Evolutionary conservation across 2,113 vertebrate species (phyloP), one percentile per base, ranked within the genome.

Genomic region (Sinocyclocheilus anophthalmus): DNA sequence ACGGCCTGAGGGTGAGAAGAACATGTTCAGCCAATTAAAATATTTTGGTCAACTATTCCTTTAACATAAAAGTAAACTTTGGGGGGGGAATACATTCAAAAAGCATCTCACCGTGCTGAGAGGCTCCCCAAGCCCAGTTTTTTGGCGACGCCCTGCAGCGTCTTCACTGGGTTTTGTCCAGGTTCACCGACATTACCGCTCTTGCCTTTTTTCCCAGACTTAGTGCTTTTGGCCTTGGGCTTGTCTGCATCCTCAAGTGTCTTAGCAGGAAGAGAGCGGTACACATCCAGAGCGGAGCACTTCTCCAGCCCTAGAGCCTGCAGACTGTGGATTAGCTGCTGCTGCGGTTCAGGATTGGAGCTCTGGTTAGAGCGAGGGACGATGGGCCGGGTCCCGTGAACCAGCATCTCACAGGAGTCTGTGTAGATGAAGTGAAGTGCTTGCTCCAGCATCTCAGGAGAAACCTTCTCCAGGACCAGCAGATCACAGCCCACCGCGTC

Each of bases 351-450:
- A 89, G 90, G 83, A 88, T 95, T 94, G 75, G 90, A 30, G 61
- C 30, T 94, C 84, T 0, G 91, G 37, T 53, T 89, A 93, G 89
- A 85, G 90, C 88, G 92, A 0, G 91, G 84, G 24, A 94, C 76
- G 91, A 90, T 96, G 30, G 96, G 97, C 88, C 91, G 95, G 80
- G 93, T 94, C 7, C 97, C 97, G 0, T 96, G 95, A 75, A 96
- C 95, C 89, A 99, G 91, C 91, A 99, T 94, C 89, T 99, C 96
- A 87, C 98, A 99, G 10, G 95, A 96, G 90, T 99, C 97, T 0
- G 96, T 97, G 90, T 99, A 99, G 87, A 99, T 95, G 93, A 97
- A 99, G 85, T 96, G 94, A 82, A 99, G 93, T 61, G 95, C 92
- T 30, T 97, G 95, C 6, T 96, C 95, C 90, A 99, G 95, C 88